These are phyloP conservation scores for Scaptomyza graminum DNA, from an alignment of 1,140 invertebrate genomes.

Conservation along the genomic window DNA sequence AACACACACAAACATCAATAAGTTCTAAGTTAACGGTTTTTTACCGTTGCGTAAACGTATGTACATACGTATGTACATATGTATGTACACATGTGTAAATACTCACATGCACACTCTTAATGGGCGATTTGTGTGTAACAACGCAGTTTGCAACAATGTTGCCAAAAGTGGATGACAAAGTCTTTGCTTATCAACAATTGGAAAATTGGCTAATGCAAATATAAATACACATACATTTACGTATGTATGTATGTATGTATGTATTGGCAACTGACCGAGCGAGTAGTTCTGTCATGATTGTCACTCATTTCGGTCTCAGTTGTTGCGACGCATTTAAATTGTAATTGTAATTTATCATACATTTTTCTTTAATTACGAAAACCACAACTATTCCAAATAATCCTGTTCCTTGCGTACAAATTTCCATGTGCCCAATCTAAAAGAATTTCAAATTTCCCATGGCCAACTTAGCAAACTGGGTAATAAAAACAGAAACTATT, in stretches of 20 bases:
- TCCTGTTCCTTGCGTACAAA: no score
- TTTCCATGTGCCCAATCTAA: constrained; percentile 9
- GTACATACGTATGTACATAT: no score
- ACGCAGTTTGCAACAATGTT: constrained; percentile 41
- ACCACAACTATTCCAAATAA: not conserved
- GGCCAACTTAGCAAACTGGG: constrained; percentile 35
- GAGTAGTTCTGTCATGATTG: constrained; percentile 13
- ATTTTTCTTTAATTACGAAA: not conserved
- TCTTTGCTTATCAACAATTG: constrained; percentile 19
- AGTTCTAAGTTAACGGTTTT: no score
- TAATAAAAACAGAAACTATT: constrained; percentile 14
- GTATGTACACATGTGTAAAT: no score
- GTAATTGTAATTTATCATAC: constrained; percentile 33
- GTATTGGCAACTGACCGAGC: constrained; percentile 5
- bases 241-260: not conserved
- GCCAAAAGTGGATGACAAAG: constrained; percentile 21
- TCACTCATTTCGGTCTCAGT: not conserved
- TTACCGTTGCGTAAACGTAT: no score
- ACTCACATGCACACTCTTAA: not conserved
- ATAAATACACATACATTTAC: not conserved
- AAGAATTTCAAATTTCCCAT: constrained; percentile 32
- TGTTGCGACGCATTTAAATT: constrained; percentile 44
- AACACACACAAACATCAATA: no score
- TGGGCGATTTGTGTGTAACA: not conserved
- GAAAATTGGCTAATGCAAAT: constrained; percentile 19